These are phyloP conservation scores for Carassius carassius DNA, from an alignment of 2,113 vertebrate species.

Conservation along the genomic window DNA sequence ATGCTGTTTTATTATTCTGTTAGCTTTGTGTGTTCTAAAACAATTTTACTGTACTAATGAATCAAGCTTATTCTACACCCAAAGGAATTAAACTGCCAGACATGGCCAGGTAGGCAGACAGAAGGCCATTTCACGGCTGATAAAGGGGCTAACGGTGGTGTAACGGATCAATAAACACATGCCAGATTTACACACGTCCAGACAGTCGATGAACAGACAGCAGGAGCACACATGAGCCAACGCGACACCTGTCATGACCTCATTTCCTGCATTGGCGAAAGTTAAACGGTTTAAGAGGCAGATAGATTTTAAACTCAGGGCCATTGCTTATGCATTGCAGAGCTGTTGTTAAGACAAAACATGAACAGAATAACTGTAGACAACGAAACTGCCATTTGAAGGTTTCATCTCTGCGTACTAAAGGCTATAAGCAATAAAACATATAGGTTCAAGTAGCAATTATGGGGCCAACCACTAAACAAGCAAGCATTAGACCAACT, in stretches of 20 bases:
- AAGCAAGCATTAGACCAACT: too few species aligned
- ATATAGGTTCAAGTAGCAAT: too few species aligned
- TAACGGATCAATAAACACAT: conserved; percentile 57
- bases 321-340: not conserved
- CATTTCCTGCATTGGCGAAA: conserved; percentile 28
- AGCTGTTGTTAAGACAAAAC: not conserved
- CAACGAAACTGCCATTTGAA: not conserved
- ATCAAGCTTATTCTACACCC: conserved; percentile 49
- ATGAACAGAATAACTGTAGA: not conserved
- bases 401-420: not conserved
- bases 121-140: conserved; percentile 60
- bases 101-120: conserved; percentile 52
- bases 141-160: conserved; percentile 57
- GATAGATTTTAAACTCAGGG: not conserved
- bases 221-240: conserved; percentile 15
- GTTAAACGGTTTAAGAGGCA: conserved; percentile 12
- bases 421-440: not conserved
- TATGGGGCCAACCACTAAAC: too few species aligned
- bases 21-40: conserved; percentile 11
- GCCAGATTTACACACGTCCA: conserved; percentile 50
- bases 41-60: conserved; percentile 54
- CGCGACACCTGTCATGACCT: conserved; percentile 26
- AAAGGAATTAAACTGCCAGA: conserved; percentile 54
- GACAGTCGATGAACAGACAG: conserved; percentile 30
- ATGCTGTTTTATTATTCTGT: conserved; percentile 26